Percentiles rank a stretch among this genome's conserved stretches.
Conservation (phyloP, 2,888 invertebrate species). For the Drosophila fungiperda region DNA sequence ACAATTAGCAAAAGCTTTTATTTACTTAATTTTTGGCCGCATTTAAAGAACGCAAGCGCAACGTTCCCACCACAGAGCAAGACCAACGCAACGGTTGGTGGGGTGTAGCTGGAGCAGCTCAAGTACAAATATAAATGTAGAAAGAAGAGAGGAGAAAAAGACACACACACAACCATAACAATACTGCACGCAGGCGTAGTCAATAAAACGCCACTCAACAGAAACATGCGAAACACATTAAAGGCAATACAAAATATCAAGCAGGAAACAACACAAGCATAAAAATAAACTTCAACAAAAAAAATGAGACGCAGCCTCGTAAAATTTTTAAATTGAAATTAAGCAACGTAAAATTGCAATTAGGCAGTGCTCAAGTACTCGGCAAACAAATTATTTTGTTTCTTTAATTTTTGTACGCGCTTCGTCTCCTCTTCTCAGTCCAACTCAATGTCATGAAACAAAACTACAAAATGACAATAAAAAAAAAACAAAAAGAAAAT, state of each 20-base stretch:
- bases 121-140: constrained; percentile 1
- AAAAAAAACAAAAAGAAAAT: constrained; percentile 18
- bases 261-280: constrained; percentile 64
- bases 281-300: constrained; percentile 12
- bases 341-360: constrained; percentile 57
- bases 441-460: constrained; percentile 39
- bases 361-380: constrained; percentile 53
- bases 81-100: constrained; percentile 39
- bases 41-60: constrained; percentile 58
- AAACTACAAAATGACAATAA: constrained; percentile 35
- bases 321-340: constrained; percentile 60
- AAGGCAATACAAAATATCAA: constrained; percentile 79
- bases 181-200: constrained; percentile 58
- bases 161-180: constrained; percentile 7
- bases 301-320: constrained; percentile 33
- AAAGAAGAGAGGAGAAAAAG: constrained; percentile 3
- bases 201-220: constrained; percentile 62
- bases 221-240: constrained; percentile 78
- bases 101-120: constrained; percentile 10
- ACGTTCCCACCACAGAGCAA: constrained; percentile 22
- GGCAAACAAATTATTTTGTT: constrained; percentile 23
- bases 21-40: constrained; percentile 53
- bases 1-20: constrained; percentile 53
- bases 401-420: constrained; percentile 19
- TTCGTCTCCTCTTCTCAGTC: not conserved